A percentile compares a stretch with the other conserved stretches of the same genome.
Conservation (phyloP, 2,888 invertebrate genomes). For the Leptopterna dolabrata region DNA sequence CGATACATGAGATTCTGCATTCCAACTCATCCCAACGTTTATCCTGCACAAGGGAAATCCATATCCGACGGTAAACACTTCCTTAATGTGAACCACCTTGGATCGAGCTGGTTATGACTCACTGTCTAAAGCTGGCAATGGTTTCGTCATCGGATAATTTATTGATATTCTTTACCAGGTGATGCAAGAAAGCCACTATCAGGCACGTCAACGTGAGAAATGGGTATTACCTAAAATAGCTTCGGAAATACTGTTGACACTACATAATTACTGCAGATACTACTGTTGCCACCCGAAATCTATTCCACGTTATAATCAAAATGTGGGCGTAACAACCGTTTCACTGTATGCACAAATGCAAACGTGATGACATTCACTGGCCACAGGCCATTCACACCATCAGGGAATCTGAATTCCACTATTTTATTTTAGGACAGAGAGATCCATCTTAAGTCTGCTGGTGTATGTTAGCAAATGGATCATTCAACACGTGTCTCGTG, state of each 20-base stretch:
- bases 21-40: neutral
- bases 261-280: too few species aligned
- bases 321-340: too few species aligned
- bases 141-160: conserved; percentile 6
- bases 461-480: neutral
- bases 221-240: too few species aligned
- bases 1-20: too few species aligned
- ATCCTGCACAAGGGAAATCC: neutral
- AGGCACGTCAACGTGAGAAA: neutral
- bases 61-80: neutral
- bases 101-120: neutral
- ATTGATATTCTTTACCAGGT: neutral
- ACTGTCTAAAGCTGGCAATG: conserved; percentile 2
- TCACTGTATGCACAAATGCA: too few species aligned
- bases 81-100: neutral
- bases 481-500: too few species aligned
- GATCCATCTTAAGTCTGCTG: neutral
- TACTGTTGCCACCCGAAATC: too few species aligned
- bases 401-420: too few species aligned
- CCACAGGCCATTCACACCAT: too few species aligned
- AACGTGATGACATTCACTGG: too few species aligned
- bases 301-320: too few species aligned
- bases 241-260: too few species aligned
- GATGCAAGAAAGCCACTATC: neutral
- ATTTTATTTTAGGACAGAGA: neutral